A percentile compares a stretch with the other conserved stretches of the same genome.
Conservation (phyloP, 2,888 invertebrate species). For the Bombylius discolor region DNA sequence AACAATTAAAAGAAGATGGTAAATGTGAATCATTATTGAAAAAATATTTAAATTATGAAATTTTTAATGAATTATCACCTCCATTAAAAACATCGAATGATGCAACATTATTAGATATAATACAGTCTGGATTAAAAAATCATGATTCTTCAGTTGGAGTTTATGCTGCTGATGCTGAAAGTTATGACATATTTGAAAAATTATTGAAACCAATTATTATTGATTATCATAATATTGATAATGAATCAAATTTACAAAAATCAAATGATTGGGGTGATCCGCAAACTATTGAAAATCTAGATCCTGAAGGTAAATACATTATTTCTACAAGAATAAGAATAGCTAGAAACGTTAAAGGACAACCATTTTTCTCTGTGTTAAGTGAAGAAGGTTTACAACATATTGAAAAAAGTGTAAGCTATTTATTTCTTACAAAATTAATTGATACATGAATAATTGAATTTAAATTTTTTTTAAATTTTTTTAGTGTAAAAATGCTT, state of each 20-base stretch:
- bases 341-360: conserved; percentile 42
- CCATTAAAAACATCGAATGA: conserved; percentile 38
- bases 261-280: conserved; percentile 43
- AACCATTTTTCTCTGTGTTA: conserved; percentile 48
- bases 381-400: conserved; percentile 43
- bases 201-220: conserved; percentile 50
- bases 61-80: conserved; percentile 37
- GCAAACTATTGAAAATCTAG: conserved; percentile 39
- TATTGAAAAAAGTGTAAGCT: conserved; percentile 39
- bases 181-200: conserved; percentile 43
- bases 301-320: conserved; percentile 42
- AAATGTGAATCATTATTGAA: conserved; percentile 44
- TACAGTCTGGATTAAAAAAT: conserved; percentile 46
- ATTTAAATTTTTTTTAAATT: neutral
- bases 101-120: conserved; percentile 42
- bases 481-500: conserved; percentile 11
- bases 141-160: conserved; percentile 43
- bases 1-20: conserved; percentile 33
- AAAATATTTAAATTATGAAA: conserved; percentile 39
- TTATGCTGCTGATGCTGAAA: conserved; percentile 49
- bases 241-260: conserved; percentile 42
- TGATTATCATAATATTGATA: conserved; percentile 39
- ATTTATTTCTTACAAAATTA: too few relatives aligned
- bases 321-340: conserved; percentile 47
- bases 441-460: too few relatives aligned